A percentile compares a stretch with the other conserved stretches of the same genome.
Conservation (phyloP, 2,797 vertebrate genomes). For the Crocidura indochinensis region DNA sequence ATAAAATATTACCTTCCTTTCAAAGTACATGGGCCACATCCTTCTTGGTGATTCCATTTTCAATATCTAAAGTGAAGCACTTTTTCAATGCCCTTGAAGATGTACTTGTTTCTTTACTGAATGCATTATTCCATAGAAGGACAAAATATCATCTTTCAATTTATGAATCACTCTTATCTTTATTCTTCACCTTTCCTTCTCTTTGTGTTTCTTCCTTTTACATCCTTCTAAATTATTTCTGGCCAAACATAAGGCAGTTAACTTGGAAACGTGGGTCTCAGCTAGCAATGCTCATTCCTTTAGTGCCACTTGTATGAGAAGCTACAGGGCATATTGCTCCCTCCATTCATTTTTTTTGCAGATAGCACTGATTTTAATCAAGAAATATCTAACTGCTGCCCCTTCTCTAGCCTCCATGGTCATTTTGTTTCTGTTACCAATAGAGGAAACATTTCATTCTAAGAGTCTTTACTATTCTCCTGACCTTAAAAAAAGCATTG, state of each 20-base stretch:
- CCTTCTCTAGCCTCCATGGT: neutral
- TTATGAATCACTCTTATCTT: conserved; percentile 89
- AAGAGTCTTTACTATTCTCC: neutral
- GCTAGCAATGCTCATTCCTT: conserved; percentile 63
- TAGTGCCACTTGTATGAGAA: conserved; percentile 68
- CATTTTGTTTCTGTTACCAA: conserved; percentile 27
- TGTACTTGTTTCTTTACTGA: conserved; percentile 83
- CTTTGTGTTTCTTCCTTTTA: conserved; percentile 85
- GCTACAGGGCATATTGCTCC: neutral
- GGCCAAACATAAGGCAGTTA: conserved; percentile 73
- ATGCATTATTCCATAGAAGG: conserved; percentile 85
- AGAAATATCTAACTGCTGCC: neutral
- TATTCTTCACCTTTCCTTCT: conserved; percentile 88
- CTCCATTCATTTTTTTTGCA: conserved; percentile 65
- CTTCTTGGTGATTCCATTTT: conserved; percentile 84
- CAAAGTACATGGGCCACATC: conserved; percentile 85
- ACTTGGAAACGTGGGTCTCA: conserved; percentile 76
- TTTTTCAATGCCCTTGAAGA: conserved; percentile 87
- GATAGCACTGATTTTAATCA: conserved; percentile 4
- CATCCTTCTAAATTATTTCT: conserved; percentile 87
- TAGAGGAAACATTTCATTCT: conserved; percentile 16
- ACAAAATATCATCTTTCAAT: conserved; percentile 86
- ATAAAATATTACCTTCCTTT: conserved; percentile 83
- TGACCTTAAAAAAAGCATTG: conserved; percentile 18
- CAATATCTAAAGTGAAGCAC: conserved; percentile 75